These are phyloP conservation scores for Papilio xuthus DNA, from an alignment of 1,140 invertebrate species.

Conservation along the genomic window DNA sequence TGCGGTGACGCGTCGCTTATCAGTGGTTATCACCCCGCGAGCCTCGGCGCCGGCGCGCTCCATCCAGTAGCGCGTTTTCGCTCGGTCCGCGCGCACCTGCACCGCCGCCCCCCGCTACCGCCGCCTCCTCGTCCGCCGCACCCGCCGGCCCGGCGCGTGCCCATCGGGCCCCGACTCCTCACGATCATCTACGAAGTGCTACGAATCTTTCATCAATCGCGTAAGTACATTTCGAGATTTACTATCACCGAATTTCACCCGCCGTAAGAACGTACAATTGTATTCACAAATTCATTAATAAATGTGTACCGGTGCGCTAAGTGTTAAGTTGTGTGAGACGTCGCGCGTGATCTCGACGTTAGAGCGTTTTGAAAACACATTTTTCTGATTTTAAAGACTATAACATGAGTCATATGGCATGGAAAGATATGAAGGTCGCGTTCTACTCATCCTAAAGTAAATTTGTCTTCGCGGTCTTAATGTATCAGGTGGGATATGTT, in stretches of 20 bases:
- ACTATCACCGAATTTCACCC: slow-evolving; percentile 29
- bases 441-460: slow-evolving; percentile 67
- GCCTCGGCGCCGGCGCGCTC: slow-evolving; percentile 57
- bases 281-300: background rate
- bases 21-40: slow-evolving; percentile 74
- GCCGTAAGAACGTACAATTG: background rate
- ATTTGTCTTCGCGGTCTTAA: slow-evolving; percentile 67
- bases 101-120: slow-evolving; percentile 39
- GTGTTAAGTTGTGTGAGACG: slow-evolving; percentile 24
- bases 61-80: slow-evolving; percentile 67
- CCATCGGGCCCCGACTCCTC: slow-evolving; percentile 47
- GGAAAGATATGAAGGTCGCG: slow-evolving; percentile 66
- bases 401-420: slow-evolving; percentile 57
- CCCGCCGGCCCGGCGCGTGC: slow-evolving; percentile 48
- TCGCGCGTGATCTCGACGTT: slow-evolving; percentile 55
- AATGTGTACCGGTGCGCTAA: background rate
- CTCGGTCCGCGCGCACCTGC: slow-evolving; percentile 56
- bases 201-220: slow-evolving; percentile 37
- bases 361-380: slow-evolving; percentile 54
- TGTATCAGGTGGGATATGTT: slow-evolving; percentile 64
- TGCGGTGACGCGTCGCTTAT: slow-evolving; percentile 71
- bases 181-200: slow-evolving; percentile 40
- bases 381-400: slow-evolving; percentile 52
- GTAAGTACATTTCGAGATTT: slow-evolving; percentile 39
- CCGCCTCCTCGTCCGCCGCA: slow-evolving; percentile 44